Conservation (phyloP, 2,113 vertebrate species). For the Heterocephalus glaber region DNA sequence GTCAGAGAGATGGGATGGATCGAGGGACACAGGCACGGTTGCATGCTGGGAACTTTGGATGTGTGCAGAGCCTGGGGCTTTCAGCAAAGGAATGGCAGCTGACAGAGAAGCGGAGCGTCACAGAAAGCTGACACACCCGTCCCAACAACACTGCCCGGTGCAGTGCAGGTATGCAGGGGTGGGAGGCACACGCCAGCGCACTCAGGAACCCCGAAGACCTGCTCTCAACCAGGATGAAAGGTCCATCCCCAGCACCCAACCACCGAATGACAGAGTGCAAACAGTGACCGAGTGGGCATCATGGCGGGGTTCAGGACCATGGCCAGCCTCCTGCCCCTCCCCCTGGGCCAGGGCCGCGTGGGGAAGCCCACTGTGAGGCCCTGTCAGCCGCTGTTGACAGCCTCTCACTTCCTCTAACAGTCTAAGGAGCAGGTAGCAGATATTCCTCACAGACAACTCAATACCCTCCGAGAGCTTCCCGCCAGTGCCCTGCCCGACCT, state of each 20-base stretch:
- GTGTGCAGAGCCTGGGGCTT: background rate
- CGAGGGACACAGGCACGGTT: rapidly evolving
- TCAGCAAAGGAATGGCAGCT: background rate
- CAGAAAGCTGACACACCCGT: background rate
- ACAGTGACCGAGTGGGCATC: background rate
- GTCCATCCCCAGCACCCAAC: background rate
- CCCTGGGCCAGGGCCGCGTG: background rate
- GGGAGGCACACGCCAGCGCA: background rate
- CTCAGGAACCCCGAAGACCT: background rate
- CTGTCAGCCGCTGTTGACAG: background rate
- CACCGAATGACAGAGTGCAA: background rate
- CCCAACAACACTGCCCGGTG: background rate
- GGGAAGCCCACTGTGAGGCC: background rate
- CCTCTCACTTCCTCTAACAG: background rate
- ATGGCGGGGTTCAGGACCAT: background rate
- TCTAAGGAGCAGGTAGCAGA: background rate
- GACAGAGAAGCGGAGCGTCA: rapidly evolving
- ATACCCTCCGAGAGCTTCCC: too few species aligned
- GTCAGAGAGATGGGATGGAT: background rate
- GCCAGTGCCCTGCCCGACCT: background rate
- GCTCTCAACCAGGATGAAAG: background rate
- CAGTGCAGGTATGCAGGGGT: too few species aligned
- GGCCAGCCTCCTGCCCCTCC: rapidly evolving
- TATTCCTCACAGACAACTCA: background rate
- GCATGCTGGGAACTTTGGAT: background rate